Conservation (phyloP, 2,888 invertebrate species). For the Chaetoderma sp. region DNA sequence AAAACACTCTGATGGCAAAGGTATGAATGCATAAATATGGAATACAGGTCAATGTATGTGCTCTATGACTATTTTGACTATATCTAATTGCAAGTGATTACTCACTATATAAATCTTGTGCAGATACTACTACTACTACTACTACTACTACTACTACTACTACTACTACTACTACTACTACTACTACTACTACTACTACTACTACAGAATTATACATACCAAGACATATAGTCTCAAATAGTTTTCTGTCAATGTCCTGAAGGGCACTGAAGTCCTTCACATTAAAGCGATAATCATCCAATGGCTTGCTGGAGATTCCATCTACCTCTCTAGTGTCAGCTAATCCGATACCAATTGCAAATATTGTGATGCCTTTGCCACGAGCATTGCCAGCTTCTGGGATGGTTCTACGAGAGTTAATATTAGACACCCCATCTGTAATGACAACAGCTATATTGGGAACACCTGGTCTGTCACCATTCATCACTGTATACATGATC, state of each 20-base stretch:
- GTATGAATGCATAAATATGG: too few species aligned
- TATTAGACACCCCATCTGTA: conserved; percentile 50
- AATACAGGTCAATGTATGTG: too few species aligned
- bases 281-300: conserved; percentile 39
- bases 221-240: conserved; percentile 41
- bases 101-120: too few species aligned
- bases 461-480: conserved; percentile 30
- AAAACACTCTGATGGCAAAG: too few species aligned
- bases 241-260: conserved; percentile 33
- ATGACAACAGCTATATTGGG: conserved; percentile 43
- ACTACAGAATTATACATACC: conserved; percentile 34
- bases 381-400: conserved; percentile 37
- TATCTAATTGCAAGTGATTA: too few species aligned
- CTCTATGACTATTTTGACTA: too few species aligned
- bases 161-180: too few species aligned
- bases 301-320: conserved; percentile 47
- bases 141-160: too few species aligned
- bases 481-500: conserved; percentile 44
- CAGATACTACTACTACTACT: too few species aligned
- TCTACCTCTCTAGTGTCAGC: conserved; percentile 49
- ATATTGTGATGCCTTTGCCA: conserved; percentile 42
- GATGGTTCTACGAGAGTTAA: conserved; percentile 39
- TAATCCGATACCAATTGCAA: conserved; percentile 52
- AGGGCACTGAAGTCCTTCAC: conserved; percentile 43
- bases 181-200: conserved; percentile 28